Percentiles rank a stretch among this genome's conserved stretches.
Conservation (phyloP, 1,140 invertebrate species). For the Musca vetustissima region DNA sequence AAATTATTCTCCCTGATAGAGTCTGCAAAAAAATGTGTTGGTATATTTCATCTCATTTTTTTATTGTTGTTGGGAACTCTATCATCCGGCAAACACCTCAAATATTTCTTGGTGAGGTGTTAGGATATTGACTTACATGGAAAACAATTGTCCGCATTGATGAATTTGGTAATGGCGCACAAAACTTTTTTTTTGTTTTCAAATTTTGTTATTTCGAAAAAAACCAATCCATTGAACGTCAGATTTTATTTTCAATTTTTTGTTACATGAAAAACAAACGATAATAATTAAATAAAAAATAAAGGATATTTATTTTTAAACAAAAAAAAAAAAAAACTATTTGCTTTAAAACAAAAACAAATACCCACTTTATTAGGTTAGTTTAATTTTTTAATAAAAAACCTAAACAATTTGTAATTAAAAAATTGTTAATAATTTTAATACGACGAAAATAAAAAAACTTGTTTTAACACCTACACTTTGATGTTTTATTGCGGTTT, state of each 20-base stretch:
- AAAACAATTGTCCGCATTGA: conserved; percentile 54
- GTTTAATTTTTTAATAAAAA: background rate
- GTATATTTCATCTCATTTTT: too few relatives aligned
- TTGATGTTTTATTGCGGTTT: too few relatives aligned
- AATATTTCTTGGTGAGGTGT: background rate
- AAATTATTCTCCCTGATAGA: too few relatives aligned
- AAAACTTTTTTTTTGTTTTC: conserved; percentile 36
- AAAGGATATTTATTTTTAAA: conserved; percentile 24
- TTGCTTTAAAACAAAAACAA: too few relatives aligned
- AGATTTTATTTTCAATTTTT: conserved; percentile 6
- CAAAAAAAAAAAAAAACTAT: conserved; percentile 11
- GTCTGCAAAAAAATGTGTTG: too few relatives aligned
- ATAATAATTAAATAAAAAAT: conserved; percentile 16
- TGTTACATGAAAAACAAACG: background rate
- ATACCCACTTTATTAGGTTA: too few relatives aligned
- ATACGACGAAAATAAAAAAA: too few relatives aligned
- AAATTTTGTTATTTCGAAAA: background rate
- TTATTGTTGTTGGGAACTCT: too few relatives aligned
- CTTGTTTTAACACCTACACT: too few relatives aligned
- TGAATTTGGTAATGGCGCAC: conserved; percentile 49
- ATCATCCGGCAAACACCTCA: too few relatives aligned
- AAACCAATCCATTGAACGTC: background rate
- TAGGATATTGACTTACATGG: conserved; percentile 51
- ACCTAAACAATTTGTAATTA: background rate
- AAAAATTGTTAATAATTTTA: background rate